A percentile compares a stretch with the other conserved stretches of the same genome.
These are phyloP conservation scores for Melipona beecheii DNA, from an alignment of 2,888 invertebrate genomes.

Conservation along the genomic window DNA sequence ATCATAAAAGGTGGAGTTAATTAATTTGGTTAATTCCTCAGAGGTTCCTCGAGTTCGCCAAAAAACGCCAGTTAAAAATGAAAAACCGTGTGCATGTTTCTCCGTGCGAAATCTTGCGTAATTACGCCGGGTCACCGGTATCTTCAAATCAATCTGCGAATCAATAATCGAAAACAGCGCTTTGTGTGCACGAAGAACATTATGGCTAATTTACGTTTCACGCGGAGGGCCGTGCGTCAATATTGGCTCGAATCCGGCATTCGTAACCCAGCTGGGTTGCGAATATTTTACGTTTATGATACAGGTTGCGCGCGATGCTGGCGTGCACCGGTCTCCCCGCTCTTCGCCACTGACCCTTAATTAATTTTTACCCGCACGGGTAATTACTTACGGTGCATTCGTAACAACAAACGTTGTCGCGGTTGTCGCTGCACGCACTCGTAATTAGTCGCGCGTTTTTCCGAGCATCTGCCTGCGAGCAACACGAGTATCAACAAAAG, in stretches of 20 bases:
- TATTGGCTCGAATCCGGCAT: slow-evolving; percentile 26
- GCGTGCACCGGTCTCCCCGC: not conserved
- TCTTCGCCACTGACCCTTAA: slow-evolving; percentile 2
- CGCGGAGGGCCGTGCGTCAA: slow-evolving; percentile 26
- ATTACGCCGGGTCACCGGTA: not conserved
- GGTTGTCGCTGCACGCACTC: not conserved
- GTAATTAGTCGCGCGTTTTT: slow-evolving; percentile 20
- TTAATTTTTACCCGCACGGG: slow-evolving; percentile 39
- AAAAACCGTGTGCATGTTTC: not conserved
- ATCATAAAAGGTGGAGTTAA: not conserved
- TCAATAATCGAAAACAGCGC: slow-evolving; percentile 31
- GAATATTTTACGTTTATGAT: slow-evolving; percentile 28
- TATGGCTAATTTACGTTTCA: slow-evolving; percentile 41
- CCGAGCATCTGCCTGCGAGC: not conserved
- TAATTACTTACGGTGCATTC: slow-evolving; percentile 14
- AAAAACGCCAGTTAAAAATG: too few species aligned
- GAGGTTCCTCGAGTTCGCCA: too few species aligned
- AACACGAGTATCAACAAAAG: slow-evolving; percentile 4
- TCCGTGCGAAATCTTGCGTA: not conserved
- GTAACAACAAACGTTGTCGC: not conserved
- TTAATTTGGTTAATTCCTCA: too few species aligned
- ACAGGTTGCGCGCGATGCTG: not conserved
- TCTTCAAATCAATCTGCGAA: slow-evolving; percentile 37
- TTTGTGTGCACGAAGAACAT: slow-evolving; percentile 23
- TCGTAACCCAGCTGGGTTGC: slow-evolving; percentile 24